phyloP scores from a whole-genome alignment of 2,113 vertebrate species.

The Malaclemys terrapin region DNA sequence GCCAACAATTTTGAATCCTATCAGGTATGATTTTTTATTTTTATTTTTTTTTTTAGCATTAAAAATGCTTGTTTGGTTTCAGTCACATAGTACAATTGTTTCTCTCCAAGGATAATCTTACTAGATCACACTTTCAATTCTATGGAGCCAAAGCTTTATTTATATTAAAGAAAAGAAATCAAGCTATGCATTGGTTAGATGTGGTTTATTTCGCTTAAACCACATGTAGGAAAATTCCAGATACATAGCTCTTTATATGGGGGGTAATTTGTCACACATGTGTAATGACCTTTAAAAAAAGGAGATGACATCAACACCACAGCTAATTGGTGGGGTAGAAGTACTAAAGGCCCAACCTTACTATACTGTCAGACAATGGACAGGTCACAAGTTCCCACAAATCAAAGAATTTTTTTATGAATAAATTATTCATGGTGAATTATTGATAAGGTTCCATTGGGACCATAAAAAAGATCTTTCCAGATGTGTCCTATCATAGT shows the following conservation, averaged over 20 bases:
- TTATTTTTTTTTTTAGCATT: not conserved
- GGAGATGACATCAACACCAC: not conserved
- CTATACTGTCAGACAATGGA: not conserved
- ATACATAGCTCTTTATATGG: rapidly evolving
- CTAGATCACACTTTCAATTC: not conserved
- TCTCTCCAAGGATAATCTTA: not conserved
- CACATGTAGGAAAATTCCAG: not conserved
- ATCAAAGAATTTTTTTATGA: not conserved
- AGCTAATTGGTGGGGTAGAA: not conserved
- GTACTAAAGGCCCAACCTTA: not conserved
- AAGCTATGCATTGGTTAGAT: not conserved
- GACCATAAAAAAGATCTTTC: not conserved
- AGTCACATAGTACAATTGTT: not conserved
- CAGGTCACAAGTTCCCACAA: not conserved
- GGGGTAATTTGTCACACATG: not conserved
- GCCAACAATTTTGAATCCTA: not conserved
- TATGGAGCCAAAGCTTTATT: not conserved
- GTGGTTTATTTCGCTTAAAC: not conserved
- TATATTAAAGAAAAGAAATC: not conserved
- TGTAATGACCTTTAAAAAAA: not conserved
- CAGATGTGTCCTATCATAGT: constrained; percentile 24
- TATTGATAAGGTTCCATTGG: not conserved
- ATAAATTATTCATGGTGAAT: not conserved
- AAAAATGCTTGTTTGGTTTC: not conserved
- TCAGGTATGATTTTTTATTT: not conserved